Base-by-base conservation (phyloP, 2,888 invertebrate genomes). In the Pelosia muscerda region DNA sequence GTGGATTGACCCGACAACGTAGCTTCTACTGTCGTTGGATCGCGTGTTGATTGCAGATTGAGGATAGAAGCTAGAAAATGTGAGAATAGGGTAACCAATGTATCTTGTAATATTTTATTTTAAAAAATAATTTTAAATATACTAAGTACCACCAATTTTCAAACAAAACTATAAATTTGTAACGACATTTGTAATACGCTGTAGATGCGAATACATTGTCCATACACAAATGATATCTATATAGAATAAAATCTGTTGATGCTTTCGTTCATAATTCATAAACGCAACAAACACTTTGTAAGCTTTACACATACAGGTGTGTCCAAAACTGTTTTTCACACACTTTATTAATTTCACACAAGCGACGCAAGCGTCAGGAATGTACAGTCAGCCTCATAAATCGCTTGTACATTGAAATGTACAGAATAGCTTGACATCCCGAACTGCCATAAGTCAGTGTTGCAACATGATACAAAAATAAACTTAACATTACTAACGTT, bases 1-100 rank as follows among this genome's bases (percentile, higher is more conserved):
- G 93, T 91, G 93, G 92, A 93, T 89, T 93, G 94, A 93, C 94
- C 93, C 86, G 87, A 85, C 83, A 87, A 85, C 83, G 82, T 81
- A 82, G 88, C 86, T 88, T 85, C 88, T 87, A 85, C 84, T 86
- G 57, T 28, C 26, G 84, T 81, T 81, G 84, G 85, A 87, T 92
- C 86, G 92, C 93, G 92, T 94, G 93, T 88, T 88, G 84, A 81
- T 83, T 82, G 72, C 79, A 65, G 77, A 81, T 55, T 71, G 73
- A 66, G 84, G 73, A 53, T 74, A 66, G 66, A 62, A 62, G 22
- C 57, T 38, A 63, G 59, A 71, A 80, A 42, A n/a, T 63, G 25
- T 22, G 19, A 54, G 54, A 76, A 72, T 68, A 65, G 58, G 2
- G 55, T 59, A 10, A 49, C 49, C 15, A n/a, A 49, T 42, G 42